Base-by-base conservation (phyloP, 2,888 invertebrate genomes). In the Lasioglossum marginatum region DNA sequence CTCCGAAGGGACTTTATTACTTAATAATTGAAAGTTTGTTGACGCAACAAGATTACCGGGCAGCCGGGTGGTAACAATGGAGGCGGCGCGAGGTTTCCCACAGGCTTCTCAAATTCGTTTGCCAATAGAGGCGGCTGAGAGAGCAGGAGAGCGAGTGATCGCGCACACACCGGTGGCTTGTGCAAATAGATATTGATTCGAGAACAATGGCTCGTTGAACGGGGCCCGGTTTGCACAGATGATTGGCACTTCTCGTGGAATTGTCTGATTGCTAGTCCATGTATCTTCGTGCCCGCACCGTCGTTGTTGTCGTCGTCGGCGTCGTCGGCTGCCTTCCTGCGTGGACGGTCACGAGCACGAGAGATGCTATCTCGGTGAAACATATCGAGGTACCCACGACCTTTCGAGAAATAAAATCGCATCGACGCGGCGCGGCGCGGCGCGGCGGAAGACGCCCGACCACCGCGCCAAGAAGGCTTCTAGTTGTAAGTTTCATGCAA, bases 401-500 rank as follows among this genome's bases (percentile, higher is more conserved):
- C 88, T 87, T 83, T 88, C 6, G 16, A 14, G 81, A 81, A 68
- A 85, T 85, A 87, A 87, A 85, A 76, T 88, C 84, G 82, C 72
- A 66, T 52, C 14, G 27, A 34, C 8, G 8, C 19, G 34, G 19
- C 2, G 31, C 57, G 57, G 31, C 57, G 57, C 8, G 8, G 10
- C 63, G 23, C 66, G 19, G 70, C 43, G 71, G 82, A 85, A 72
- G 81, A 81, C 66, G 27, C 68, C 57, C 37, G 19, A 23, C 4
- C 34, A 31, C 4, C 66, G 10, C 27, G 60, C 31, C 79, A 74
- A 81, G 82, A 84, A 80, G 81, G 77, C 71, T 79, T 74, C 79
- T 77, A 77, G 82, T 89, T 92, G 92, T 89, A 92, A 92, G 92
- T 93, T 90, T 89, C 88, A 92, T 93, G 93, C 91, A 92, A 93